Evolutionary conservation across 2,113 vertebrate species (phyloP).

Genomic region (Silurus asotus): DNA sequence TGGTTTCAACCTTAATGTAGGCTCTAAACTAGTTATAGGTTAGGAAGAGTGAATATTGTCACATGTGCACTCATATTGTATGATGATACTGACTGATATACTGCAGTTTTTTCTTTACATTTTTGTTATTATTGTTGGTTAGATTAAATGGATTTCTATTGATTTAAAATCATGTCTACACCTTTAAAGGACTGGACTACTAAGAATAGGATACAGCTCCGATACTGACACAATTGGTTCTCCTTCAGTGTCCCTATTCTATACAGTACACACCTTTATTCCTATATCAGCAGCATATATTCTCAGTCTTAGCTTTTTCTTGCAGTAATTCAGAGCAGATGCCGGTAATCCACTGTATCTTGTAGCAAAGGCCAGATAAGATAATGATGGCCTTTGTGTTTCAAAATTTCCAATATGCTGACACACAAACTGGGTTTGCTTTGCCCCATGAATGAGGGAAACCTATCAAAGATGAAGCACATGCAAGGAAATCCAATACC

Average conservation of each 20-base stretch:
- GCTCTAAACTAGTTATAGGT: neutral
- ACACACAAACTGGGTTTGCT: neutral
- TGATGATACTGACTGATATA: neutral
- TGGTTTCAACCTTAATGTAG: neutral
- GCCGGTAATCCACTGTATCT: neutral
- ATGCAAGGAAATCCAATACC: neutral
- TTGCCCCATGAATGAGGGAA: neutral
- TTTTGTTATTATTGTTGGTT: neutral
- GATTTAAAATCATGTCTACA: neutral
- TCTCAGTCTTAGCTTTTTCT: too few relatives aligned
- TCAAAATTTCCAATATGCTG: neutral
- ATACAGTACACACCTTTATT: neutral
- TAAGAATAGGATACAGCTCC: neutral
- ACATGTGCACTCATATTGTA: neutral
- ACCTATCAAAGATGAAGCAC: neutral
- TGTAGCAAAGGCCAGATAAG: neutral
- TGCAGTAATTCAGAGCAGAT: neutral
- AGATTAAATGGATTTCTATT: neutral
- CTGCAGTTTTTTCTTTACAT: neutral
- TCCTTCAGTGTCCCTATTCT: neutral
- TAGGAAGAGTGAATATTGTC: neutral
- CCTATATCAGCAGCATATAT: neutral
- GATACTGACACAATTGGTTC: neutral
- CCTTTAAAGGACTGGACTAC: neutral
- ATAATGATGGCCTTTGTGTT: conserved; percentile 6